Evolutionary conservation across 2,888 invertebrate genomes (phyloP), one percentile per base, ranked within the genome.

Genomic region (Acronicta alni): DNA sequence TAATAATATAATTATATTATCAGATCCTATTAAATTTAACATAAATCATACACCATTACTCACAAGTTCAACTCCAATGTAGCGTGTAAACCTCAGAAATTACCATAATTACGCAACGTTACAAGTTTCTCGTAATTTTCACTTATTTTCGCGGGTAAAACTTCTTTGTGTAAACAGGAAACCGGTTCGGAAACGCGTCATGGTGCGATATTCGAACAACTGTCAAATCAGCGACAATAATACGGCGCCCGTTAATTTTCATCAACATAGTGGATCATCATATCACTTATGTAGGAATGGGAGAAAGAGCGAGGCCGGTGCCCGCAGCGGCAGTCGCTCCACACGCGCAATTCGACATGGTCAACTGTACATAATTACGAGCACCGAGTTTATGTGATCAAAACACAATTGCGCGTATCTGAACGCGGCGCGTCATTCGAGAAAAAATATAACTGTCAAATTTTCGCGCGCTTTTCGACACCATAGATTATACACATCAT

Each of bases 271-370:
- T 86, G 82, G 86, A 85, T 87, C 83, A 88, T 87, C 89, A 86
- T 81, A 88, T 85, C 77, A 75, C 61, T 72, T 86, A 91, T 89
- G 90, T 90, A 89, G 93, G 92, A 92, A 93, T 93, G 93, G 93
- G 91, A 91, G 93, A 92, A 92, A 91, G 92, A 92, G 88, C 88
- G 88, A 82, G 86, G 89, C 87, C 86, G 85, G 79, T 85, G 90
- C 81, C 87, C 88, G 88, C 87, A 60, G 80, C 83, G 79, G 84
- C 93, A 93, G 93, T 93, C 93, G 87, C 79, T 84, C 85, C 59
- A 87, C 92, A 87, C 91, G 91, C 92, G 89, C 89, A 93, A 89
- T 92, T 93, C 93, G 91, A 92, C 84, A 92, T 93, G 92, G 93
- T 92, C 93, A 93, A 89, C 89, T 91, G 88, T 89, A 87, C 86